Percentiles rank a stretch among this genome's conserved stretches.
Conservation (phyloP, 2,888 invertebrate species). For the Drosophila prostipennis region DNA sequence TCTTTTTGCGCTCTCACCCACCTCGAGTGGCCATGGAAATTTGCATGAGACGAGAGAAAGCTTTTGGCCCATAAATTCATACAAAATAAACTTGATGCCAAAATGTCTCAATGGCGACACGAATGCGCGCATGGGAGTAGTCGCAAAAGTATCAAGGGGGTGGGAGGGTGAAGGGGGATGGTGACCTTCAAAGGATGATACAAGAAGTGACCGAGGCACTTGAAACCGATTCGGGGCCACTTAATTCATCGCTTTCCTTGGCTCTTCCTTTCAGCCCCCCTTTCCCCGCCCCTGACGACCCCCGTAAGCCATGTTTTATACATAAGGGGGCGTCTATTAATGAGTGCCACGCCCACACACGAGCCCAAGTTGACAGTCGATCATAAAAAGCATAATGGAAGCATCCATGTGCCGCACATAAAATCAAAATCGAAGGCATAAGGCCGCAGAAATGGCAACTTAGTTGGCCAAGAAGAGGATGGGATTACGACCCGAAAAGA, state of each 20-base stretch:
- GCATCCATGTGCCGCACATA: constrained; percentile 24
- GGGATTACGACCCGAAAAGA: not conserved
- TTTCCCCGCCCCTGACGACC: not conserved
- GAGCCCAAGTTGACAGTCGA: constrained; percentile 13
- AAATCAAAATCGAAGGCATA: constrained; percentile 20
- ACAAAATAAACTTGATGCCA: constrained; percentile 43
- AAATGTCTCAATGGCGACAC: constrained; percentile 38
- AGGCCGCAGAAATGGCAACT: not conserved
- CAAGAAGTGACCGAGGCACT: not conserved
- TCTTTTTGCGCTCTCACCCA: constrained; percentile 6
- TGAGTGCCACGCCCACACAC: constrained; percentile 16
- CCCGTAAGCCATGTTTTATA: constrained; percentile 1
- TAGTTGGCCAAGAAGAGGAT: not conserved
- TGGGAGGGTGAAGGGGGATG: too few species aligned
- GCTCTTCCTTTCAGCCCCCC: not conserved
- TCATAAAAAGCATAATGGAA: constrained; percentile 24
- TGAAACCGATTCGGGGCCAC: not conserved
- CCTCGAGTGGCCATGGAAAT: constrained; percentile 16
- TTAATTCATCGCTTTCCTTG: not conserved
- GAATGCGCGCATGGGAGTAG: constrained; percentile 15
- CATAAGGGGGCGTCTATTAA: constrained; percentile 9
- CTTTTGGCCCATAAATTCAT: constrained; percentile 31
- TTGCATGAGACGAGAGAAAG: constrained; percentile 24
- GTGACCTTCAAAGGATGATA: constrained; percentile 17
- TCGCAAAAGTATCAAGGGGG: not conserved